These are phyloP conservation scores for Centropyge bicolor DNA, from an alignment of 2,797 vertebrate species.

Conservation along the genomic window DNA sequence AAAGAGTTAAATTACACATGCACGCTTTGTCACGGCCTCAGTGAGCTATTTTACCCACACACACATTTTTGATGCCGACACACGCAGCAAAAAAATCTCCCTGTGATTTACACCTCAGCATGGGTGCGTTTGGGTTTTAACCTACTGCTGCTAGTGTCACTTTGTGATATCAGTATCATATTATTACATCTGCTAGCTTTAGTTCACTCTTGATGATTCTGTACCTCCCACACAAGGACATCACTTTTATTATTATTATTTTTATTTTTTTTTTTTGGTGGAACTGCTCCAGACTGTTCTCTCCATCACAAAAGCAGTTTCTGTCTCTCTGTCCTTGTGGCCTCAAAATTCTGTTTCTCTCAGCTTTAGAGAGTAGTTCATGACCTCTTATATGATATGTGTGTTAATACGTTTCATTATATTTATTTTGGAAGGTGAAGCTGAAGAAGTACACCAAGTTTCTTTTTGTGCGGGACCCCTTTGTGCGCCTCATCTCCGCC, in stretches of 20 bases:
- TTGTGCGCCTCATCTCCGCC: conserved; percentile 97
- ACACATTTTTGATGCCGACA: background rate
- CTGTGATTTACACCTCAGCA: conserved; percentile 5
- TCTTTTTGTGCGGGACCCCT: conserved; percentile 96
- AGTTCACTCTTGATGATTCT: background rate
- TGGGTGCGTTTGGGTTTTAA: background rate
- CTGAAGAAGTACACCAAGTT: conserved; percentile 99
- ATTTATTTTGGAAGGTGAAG: conserved; percentile 87
- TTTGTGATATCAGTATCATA: background rate
- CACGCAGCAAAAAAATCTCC: background rate
- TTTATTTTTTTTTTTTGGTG: background rate
- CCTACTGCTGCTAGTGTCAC: background rate
- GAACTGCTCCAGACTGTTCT: background rate
- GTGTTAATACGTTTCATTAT: background rate
- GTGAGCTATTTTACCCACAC: background rate
- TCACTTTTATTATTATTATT: background rate
- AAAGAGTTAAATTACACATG: background rate
- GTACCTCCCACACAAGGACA: conserved; percentile 8
- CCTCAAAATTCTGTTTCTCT: background rate
- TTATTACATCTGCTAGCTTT: conserved; percentile 1
- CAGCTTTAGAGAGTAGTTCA: background rate
- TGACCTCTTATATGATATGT: background rate
- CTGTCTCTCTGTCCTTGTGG: background rate
- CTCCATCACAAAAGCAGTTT: background rate
- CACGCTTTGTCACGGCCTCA: background rate